Base-by-base conservation (phyloP, 1,140 invertebrate genomes). In the Lepidurus arcticus region DNA sequence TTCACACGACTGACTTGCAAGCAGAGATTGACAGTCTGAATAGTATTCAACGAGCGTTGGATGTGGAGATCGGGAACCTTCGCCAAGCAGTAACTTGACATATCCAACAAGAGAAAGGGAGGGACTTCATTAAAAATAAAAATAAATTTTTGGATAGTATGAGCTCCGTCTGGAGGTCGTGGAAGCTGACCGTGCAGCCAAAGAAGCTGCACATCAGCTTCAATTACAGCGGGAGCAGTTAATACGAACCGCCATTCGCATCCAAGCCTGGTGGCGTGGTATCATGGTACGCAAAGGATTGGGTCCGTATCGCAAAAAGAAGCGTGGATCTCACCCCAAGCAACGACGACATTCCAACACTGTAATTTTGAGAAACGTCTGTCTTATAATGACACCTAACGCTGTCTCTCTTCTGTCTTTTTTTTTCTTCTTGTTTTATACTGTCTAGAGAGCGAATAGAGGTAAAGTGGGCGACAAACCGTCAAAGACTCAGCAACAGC, bases 1-100 rank as follows among this genome's bases (percentile, higher is more conserved):
- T 65, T 65, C 53, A 65, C 16, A 65, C 21, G 53, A 65, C 53
- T 65, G 53, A 65, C 53, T 65, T 65, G 53, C 53, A 65, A 65
- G 13, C 53, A 7, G 53, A 65, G 21, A 65, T 65, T 65, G 53
- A 65, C 53, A 65, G 21, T 0, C 13, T 65, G 53, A 65, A 13
- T 5, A 65, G 53, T 65, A n/a, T n/a, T 65, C 53, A 65, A 16
- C n/a, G 21, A 65, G 16, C 16, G 21, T 21, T n/a, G 21, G 53
- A 65, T 0, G 21, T 7, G 53, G 53, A 65, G 13, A 65, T 65
- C 53, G 21, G 53, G 53, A 65, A 65, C 1, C 53, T 65, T 65
- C 53, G 53, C 53, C n/a, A 65, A 65, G 21, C 16, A 65, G 53
- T 65, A 65, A 47, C 45, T 3, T 47, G 2, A 47, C 45, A 16